Evolutionary conservation across 2,888 invertebrate genomes (phyloP), one percentile per base, ranked within the genome.

Genomic region (Leistus spinibarbis): DNA sequence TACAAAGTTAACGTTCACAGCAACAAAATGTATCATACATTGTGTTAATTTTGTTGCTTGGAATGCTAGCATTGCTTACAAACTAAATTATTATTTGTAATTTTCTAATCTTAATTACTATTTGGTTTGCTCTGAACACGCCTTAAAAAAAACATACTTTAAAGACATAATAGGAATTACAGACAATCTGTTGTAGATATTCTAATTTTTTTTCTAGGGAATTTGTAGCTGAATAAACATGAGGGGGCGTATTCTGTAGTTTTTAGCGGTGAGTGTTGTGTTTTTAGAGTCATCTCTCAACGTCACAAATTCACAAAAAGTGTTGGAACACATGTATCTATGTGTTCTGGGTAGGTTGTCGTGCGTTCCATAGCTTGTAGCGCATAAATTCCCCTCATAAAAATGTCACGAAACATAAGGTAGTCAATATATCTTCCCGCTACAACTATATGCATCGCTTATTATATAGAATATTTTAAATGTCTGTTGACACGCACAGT

Each of bases 361-460:
- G 27, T n/a, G 54, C 2, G n/a, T 17, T 66, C 10, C 40, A 5
- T 13, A 16, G 40, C 54, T 66, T 66, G 66, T 66, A 66, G 22
- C 66, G 19, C 66, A 80, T 80, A 80, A 80, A 83, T 84, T 81
- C 82, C 77, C 79, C 81, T 81, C 81, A 80, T 84, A 83, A 83
- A 83, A 79, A 80, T 78, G 82, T 83, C 83, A 82, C 77, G 77
- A 76, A 79, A 79, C 81, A 80, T 80, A 82, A 82, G 82, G 81
- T 82, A 82, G 81, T 81, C 81, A 81, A 82, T 82, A 79, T 78
- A 79, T 83, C 81, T 83, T 82, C 78, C 76, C 17, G 20, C 56
- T 60, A 10, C 7, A 24, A 24, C 40, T 7, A 7, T 3, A 60
- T 60, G 19, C 10, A 60, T 60, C 60, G 22, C 60, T 60, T 60